Base-by-base conservation (phyloP, 1,140 invertebrate species). In the Drosophila melanica region DNA sequence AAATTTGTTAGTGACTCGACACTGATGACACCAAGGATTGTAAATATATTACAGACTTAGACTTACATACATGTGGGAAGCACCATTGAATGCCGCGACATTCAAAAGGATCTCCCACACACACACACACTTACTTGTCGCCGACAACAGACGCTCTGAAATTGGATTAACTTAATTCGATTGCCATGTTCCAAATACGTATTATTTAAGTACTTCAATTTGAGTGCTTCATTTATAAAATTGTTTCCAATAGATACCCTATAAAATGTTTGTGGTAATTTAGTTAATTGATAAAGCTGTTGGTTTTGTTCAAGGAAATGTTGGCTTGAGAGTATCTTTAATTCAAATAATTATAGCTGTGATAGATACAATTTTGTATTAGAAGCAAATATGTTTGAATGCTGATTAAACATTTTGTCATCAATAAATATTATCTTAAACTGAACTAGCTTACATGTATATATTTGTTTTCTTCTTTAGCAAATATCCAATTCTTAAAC, bases 1-100 rank as follows among this genome's bases (percentile, higher is more conserved):
- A 63, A 71, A 76, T 76, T 72, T 79, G 72, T 66, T 30, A 42
- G 76, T 51, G 35, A 20, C 64, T 55, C 42, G 64, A 68, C 70
- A 48, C 58, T 55, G 47, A 75, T 63, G 72, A 71, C 72, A 64
- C 14, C 45, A 11, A 45, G 48, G 48, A 73, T 62, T 68, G 37
- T 33, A 60, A 54, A 68, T 68, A 60, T 67, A 53, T 27, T 35
- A 35, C 27, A 27, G 27, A 27, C 4, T 23, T 8, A 9, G 0
- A 8, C 30, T 8, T 8, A 9, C 30, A 42, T 58, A 72, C 12
- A 14, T 33, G 20, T 27, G 27, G 27, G 6, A 27, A 23, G 20
- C 23, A 16, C 41, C 12, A 33, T 10, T 14, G 20, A 72, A 72
- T 33, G 39, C 48, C 37, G 48, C 10, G 50, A 51, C 65, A 57